phyloP scores from a whole-genome alignment of 1,140 invertebrate species.

The Nixonia krombeini region DNA sequence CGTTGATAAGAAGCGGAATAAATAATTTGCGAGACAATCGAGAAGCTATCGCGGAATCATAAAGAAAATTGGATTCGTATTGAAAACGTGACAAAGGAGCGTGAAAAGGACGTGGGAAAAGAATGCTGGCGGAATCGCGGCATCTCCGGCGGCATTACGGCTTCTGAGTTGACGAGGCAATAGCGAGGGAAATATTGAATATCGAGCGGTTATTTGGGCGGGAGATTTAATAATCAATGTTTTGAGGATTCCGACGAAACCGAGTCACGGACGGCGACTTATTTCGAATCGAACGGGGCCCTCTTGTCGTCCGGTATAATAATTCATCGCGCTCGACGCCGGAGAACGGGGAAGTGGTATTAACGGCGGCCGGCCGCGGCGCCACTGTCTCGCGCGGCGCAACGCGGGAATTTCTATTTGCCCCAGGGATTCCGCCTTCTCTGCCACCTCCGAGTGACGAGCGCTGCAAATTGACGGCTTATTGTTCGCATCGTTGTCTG shows the following conservation, averaged over 20 bases:
- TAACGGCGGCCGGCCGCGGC: too few species aligned
- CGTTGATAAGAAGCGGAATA: too few species aligned
- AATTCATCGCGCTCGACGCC: conserved; percentile 36
- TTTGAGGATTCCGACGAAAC: conserved; percentile 32
- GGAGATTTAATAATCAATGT: conserved; percentile 50
- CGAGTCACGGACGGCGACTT: conserved; percentile 43
- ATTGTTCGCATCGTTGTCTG: too few species aligned
- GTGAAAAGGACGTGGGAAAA: conserved; percentile 24
- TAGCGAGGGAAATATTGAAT: conserved; percentile 47
- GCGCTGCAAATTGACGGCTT: too few species aligned
- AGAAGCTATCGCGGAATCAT: conserved; percentile 22
- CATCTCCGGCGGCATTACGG: too few species aligned
- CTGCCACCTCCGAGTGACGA: too few species aligned
- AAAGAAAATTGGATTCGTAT: conserved; percentile 44
- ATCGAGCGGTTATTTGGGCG: conserved; percentile 43
- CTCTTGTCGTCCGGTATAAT: conserved; percentile 28
- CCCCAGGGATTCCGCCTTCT: too few species aligned
- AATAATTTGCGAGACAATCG: conserved; percentile 31
- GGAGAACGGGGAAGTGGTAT: conserved; percentile 31
- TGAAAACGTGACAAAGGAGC: conserved; percentile 40
- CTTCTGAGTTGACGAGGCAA: conserved; percentile 34
- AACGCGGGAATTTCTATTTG: too few species aligned
- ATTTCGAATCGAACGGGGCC: conserved; percentile 38
- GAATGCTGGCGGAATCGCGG: too few species aligned
- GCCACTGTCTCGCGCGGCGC: too few species aligned